Conservation (phyloP, 1,140 invertebrate species). For the Zaprionus capensis region DNA sequence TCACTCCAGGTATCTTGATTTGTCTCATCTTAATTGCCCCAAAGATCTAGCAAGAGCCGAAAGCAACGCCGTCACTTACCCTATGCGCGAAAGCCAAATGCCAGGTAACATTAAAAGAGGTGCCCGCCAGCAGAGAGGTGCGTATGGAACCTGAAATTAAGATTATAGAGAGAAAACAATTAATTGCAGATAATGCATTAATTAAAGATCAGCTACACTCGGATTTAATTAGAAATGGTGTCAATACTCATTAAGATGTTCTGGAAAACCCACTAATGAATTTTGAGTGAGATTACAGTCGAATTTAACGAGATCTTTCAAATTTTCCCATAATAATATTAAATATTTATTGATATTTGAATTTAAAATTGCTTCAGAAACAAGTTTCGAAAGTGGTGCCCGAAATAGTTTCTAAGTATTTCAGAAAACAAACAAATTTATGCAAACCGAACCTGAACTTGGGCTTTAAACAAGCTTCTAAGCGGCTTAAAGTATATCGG, state of each 20-base stretch:
- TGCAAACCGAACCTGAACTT: background rate
- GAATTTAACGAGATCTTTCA: background rate
- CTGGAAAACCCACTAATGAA: background rate
- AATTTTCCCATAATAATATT: background rate
- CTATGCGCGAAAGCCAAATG: slow-evolving; percentile 96
- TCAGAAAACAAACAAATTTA: background rate
- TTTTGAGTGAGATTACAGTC: background rate
- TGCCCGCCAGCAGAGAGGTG: slow-evolving; percentile 92
- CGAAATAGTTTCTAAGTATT: background rate
- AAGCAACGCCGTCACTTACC: slow-evolving; percentile 86
- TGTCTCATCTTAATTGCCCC: slow-evolving; percentile 25
- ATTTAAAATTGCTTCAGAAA: background rate
- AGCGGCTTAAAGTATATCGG: background rate
- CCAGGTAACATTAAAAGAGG: slow-evolving; percentile 96
- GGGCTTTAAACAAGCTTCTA: background rate
- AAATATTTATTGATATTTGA: background rate
- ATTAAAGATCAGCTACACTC: slow-evolving; percentile 8
- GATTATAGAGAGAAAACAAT: slow-evolving; percentile 26
- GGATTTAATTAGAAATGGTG: background rate
- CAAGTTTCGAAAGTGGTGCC: background rate
- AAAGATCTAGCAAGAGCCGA: slow-evolving; percentile 18
- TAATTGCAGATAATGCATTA: slow-evolving; percentile 12
- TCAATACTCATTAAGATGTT: background rate
- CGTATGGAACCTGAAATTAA: slow-evolving; percentile 88
- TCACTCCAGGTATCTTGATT: slow-evolving; percentile 21